A percentile compares a stretch with the other conserved stretches of the same genome.
Conservation (phyloP, 2,113 vertebrate species). For the Pomatorhinus ruficollis region DNA sequence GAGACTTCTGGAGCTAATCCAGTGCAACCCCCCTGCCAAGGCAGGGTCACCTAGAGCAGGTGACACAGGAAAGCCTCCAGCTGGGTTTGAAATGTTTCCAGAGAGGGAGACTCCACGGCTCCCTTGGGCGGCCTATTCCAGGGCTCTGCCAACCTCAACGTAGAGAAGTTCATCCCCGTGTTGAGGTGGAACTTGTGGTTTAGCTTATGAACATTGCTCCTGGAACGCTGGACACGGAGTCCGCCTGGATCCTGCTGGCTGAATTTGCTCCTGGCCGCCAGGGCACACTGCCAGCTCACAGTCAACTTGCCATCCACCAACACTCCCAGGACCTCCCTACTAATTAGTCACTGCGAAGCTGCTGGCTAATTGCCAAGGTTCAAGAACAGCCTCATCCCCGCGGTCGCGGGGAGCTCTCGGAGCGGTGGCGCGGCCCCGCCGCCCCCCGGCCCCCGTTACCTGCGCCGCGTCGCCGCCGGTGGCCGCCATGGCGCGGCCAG, state of each 20-base stretch:
- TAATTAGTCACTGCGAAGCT: too few relatives aligned
- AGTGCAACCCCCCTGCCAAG: too few relatives aligned
- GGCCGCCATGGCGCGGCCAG: neutral
- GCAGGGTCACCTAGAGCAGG: neutral
- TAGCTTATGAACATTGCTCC: neutral
- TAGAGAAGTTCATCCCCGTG: neutral
- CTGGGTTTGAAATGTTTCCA: neutral
- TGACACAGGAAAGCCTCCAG: neutral
- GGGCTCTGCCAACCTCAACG: neutral
- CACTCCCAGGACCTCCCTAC: neutral
- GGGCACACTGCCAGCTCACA: neutral
- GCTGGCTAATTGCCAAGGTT: fast-evolving
- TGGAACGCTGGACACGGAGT: too few relatives aligned
- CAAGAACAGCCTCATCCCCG: fast-evolving
- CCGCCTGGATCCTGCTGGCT: fast-evolving
- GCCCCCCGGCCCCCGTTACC: neutral
- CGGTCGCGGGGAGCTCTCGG: fast-evolving
- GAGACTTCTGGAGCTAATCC: neutral
- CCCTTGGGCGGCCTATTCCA: neutral
- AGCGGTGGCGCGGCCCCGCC: neutral
- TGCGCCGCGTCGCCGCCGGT: neutral
- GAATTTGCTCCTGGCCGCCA: neutral
- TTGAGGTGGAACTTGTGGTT: neutral
- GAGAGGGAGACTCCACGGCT: neutral
- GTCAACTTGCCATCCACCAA: neutral